Conservation (phyloP, 1,140 invertebrate species). For the Stegodyphus mimosarum region DNA sequence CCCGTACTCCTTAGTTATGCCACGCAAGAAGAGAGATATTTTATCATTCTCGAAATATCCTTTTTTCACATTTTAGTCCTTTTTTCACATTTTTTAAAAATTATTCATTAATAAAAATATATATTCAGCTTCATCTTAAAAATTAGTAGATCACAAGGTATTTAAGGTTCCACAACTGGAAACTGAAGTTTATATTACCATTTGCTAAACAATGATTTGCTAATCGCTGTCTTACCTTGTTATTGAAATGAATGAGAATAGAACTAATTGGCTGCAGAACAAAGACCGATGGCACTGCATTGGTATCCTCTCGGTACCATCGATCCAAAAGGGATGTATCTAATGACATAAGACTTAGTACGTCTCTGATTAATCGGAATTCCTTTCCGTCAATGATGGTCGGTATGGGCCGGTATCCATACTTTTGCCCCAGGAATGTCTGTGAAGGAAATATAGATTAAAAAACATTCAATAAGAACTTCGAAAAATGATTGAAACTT, state of each 20-base stretch:
- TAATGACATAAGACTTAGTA: constrained; percentile 78
- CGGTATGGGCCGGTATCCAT: constrained; percentile 96
- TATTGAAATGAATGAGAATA: constrained; percentile 97
- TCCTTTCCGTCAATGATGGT: constrained; percentile 94
- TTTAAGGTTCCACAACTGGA: no score
- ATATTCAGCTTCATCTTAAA: no score
- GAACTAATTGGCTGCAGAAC: constrained; percentile 97
- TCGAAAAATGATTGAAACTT: no score
- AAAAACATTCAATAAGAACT: background rate
- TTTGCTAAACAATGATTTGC: no score
- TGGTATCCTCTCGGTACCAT: constrained; percentile 97
- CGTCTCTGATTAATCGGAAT: constrained; percentile 86
- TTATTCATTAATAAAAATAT: no score
- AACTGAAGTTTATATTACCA: no score
- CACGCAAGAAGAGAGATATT: no score
- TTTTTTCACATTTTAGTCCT: no score
- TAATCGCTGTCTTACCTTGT: constrained; percentile 78
- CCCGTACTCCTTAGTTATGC: no score
- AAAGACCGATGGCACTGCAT: constrained; percentile 89
- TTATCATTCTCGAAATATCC: no score
- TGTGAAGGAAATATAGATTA: constrained; percentile 65
- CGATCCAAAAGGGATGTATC: constrained; percentile 87
- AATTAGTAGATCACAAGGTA: no score
- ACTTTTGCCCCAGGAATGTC: constrained; percentile 97
- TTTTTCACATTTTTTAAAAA: no score